Evolutionary conservation across 2,888 invertebrate genomes (phyloP), one percentile per base, ranked within the genome.

Genomic region (Netelia virgata): DNA sequence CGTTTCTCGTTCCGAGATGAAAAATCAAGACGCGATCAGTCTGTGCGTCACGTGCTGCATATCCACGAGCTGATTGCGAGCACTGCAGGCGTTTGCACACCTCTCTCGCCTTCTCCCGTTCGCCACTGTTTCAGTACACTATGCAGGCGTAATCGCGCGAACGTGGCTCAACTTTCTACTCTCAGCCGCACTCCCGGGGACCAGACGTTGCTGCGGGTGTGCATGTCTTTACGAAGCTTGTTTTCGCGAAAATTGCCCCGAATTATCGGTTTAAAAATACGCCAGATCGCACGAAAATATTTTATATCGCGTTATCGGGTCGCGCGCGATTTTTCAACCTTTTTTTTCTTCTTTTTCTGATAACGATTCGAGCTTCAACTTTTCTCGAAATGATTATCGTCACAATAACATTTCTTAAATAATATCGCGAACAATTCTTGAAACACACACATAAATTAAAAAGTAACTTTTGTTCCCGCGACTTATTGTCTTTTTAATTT

Each of bases 81-180:
- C 28, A 18, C 36, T 57, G n/a, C 69, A 61, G 61, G 53, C 57
- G 59, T 69, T 61, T 83, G 78, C 68, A 70, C 59, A 63, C 41
- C 14, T n/a, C 20, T 28, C n/a, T 16, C 50, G 66, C 73, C 73
- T 80, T 18, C 57, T 72, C 63, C 16, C 69, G 28, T 57, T 23
- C 28, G 66, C 41, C 43, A 68, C 36, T 43, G n/a, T 59, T 78
- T 78, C 50, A 68, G 68, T 81, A 36, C 59, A 57, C 61, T 16
- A 14, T 63, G 53, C 57, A 16, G 63, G 50, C n/a, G 72, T 64
- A 75, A 68, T 83, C 50, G 72, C 18, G 55, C 66, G 66, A 75
- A 72, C 80, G 76, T 83, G 80, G 63, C 72, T 64, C 66, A 80
- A 76, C 80, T 83, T 80, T 83, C 66, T 72, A 83, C 79, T 83